Percentiles rank a stretch among this genome's conserved stretches.
Evolutionary conservation across 2,888 invertebrate genomes (phyloP).

Genomic region (Heliothis peltigera): DNA sequence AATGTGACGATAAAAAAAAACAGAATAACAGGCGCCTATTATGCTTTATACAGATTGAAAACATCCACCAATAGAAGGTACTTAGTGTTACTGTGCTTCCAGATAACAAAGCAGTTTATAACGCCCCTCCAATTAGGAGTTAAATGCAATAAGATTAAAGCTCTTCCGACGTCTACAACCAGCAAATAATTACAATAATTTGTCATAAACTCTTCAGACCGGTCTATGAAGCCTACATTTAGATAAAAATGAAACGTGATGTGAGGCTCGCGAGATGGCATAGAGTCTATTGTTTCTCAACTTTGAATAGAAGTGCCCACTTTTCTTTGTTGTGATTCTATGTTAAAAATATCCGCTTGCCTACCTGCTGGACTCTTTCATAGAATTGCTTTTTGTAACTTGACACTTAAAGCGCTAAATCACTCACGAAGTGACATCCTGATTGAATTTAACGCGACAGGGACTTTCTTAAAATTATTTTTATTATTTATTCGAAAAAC

Average conservation of each 20-base stretch:
- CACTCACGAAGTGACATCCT: conserved; percentile 12
- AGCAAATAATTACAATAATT: conserved; percentile 54
- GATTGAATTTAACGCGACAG: conserved; percentile 6
- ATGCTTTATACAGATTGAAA: background rate
- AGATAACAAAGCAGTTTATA: conserved; percentile 19
- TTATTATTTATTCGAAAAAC: no score
- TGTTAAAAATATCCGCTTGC: conserved; percentile 20
- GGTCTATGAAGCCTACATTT: conserved; percentile 2
- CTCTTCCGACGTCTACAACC: conserved; percentile 42
- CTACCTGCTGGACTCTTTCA: conserved; percentile 12
- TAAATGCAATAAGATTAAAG: conserved; percentile 61
- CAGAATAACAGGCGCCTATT: background rate
- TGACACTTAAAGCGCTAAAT: conserved; percentile 29
- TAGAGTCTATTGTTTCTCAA: conserved; percentile 41
- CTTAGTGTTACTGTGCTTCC: background rate
- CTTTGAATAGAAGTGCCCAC: conserved; percentile 38
- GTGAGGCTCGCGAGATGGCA: conserved; percentile 12
- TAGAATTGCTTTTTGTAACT: conserved; percentile 33
- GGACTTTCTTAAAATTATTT: conserved; percentile 28
- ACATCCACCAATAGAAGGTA: background rate
- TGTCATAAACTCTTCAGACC: conserved; percentile 38
- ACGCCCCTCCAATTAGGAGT: conserved; percentile 44
- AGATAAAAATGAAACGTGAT: conserved; percentile 12
- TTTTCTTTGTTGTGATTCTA: conserved; percentile 4
- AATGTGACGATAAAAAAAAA: background rate